phyloP scores from a whole-genome alignment of 2,113 vertebrate species.

The Terrapene triunguis region DNA sequence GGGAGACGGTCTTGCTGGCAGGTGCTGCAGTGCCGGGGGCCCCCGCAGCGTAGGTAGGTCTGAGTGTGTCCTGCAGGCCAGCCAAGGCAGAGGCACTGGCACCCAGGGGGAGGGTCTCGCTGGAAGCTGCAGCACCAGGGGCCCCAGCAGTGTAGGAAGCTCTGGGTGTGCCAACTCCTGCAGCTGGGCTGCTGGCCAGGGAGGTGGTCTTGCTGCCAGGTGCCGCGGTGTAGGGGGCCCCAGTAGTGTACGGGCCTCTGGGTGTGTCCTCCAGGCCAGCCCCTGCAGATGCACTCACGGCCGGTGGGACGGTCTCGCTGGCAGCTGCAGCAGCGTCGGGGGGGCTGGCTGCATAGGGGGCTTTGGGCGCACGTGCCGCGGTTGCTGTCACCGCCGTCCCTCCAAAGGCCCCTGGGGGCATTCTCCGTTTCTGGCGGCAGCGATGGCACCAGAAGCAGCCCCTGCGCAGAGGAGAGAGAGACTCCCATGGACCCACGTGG shows the following conservation, averaged over 20 bases:
- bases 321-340: not conserved
- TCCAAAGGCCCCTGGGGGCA: not conserved
- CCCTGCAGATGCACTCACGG: not conserved
- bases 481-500: not conserved
- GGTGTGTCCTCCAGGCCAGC: not conserved
- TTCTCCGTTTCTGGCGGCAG: not conserved
- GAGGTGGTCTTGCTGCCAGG: not conserved
- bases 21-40: not conserved
- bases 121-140: not conserved
- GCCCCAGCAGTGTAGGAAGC: accelerated
- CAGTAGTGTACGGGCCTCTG: not conserved
- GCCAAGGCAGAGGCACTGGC: not conserved
- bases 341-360: not conserved
- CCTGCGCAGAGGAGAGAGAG: not conserved
- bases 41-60: not conserved
- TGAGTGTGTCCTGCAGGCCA: not conserved
- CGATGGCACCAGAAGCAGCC: not conserved
- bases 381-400: not conserved
- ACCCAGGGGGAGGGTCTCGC: not conserved
- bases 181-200: not conserved
- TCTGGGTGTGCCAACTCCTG: not conserved
- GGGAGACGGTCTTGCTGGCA: not conserved
- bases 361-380: not conserved
- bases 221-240: not conserved
- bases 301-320: not conserved